Conservation (phyloP, 2,113 vertebrate genomes). For the Podarcis raffonei region DNA sequence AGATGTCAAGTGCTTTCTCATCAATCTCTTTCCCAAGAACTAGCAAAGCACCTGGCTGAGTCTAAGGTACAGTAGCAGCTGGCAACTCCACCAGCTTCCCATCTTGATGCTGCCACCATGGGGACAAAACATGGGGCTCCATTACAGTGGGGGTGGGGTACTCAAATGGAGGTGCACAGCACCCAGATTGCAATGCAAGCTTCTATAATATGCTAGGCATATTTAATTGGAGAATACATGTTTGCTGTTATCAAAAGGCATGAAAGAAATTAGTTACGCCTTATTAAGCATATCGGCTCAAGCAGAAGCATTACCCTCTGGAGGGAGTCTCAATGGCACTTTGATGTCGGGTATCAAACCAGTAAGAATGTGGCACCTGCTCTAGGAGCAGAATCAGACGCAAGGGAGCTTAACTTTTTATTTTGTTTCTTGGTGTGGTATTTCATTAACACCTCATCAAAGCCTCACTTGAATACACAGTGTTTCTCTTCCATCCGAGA, state of each 20-base stretch:
- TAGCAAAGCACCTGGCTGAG: not conserved
- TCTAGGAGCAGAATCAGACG: conserved; percentile 36
- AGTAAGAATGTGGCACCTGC: conserved; percentile 45
- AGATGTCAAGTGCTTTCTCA: not conserved
- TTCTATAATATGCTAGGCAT: conserved; percentile 24
- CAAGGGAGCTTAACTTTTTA: conserved; percentile 43
- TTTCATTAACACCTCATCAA: conserved; percentile 45
- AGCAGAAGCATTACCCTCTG: conserved; percentile 25
- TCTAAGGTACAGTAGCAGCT: not conserved
- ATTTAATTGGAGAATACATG: conserved; percentile 15
- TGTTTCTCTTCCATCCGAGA: conserved; percentile 35
- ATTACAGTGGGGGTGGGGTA: too few species aligned
- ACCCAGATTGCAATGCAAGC: not conserved
- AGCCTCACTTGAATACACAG: conserved; percentile 9
- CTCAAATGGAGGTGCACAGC: not conserved
- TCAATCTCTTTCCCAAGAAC: not conserved
- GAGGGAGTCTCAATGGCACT: conserved; percentile 38
- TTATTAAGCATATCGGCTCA: conserved; percentile 57
- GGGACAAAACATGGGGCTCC: not conserved
- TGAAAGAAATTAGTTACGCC: conserved; percentile 29
- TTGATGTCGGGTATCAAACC: conserved; percentile 51
- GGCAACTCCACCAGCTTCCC: not conserved
- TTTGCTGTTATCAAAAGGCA: conserved; percentile 36
- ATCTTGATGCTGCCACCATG: not conserved
- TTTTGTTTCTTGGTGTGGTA: conserved; percentile 34